Percentiles rank a stretch among this genome's conserved stretches.
phyloP scores from a whole-genome alignment of 2,888 invertebrate genomes.

The Siphlonurus alternatus region DNA sequence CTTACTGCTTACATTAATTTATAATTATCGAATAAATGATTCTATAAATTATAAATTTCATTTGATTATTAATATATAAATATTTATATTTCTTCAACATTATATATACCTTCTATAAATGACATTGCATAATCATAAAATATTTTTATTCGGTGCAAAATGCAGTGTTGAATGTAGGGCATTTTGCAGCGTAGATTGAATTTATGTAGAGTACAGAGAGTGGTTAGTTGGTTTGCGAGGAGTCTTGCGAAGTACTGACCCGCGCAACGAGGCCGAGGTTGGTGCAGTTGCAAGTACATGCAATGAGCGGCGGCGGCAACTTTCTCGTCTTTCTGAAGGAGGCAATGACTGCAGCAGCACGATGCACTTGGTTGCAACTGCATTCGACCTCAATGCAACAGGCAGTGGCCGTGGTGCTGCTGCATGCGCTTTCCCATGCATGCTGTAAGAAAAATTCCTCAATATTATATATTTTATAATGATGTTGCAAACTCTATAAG shows the following conservation, averaged over 20 bases:
- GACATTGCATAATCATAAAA: too few species aligned
- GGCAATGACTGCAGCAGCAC: too few species aligned
- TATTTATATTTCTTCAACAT: too few species aligned
- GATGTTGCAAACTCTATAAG: not conserved
- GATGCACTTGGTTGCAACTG: constrained; percentile 1
- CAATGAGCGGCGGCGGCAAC: not conserved
- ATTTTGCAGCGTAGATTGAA: not conserved
- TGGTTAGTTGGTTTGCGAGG: not conserved
- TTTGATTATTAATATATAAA: too few species aligned
- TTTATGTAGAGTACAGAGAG: not conserved
- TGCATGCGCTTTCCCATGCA: not conserved
- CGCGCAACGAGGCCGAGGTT: constrained; percentile 3
- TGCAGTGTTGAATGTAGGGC: not conserved
- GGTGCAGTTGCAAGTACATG: not conserved
- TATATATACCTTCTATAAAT: too few species aligned
- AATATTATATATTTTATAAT: not conserved
- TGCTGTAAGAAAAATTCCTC: not conserved
- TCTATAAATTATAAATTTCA: too few species aligned
- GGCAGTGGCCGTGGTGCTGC: not conserved
- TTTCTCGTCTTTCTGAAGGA: not conserved
- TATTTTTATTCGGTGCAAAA: too few species aligned
- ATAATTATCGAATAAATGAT: too few species aligned
- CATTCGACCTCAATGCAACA: not conserved
- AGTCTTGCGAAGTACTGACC: constrained; percentile 3
- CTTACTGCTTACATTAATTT: too few species aligned